A percentile compares a stretch with the other conserved stretches of the same genome.
Evolutionary conservation across 1,140 invertebrate genomes (phyloP).

Genomic region (Nixonia krombeini): DNA sequence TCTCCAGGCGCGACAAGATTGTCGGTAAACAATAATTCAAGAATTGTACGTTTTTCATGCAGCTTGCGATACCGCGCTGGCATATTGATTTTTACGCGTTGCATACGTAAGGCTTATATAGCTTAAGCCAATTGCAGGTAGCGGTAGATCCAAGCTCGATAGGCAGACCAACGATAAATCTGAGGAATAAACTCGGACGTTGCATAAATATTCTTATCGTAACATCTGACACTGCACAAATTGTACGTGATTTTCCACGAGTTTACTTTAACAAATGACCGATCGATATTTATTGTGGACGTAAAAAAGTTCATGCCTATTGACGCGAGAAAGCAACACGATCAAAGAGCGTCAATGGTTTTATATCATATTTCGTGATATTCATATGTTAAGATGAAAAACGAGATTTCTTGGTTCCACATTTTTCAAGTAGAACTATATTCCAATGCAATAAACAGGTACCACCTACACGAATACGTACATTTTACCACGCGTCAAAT

Average conservation of each 20-base stretch:
- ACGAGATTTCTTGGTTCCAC: too few relatives aligned
- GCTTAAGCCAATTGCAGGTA: slow-evolving; percentile 39
- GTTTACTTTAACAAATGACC: background rate
- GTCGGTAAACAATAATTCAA: background rate
- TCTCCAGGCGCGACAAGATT: too few relatives aligned
- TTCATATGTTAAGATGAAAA: too few relatives aligned
- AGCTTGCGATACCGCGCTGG: slow-evolving; percentile 26
- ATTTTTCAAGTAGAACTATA: too few relatives aligned
- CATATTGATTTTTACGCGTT: slow-evolving; percentile 41
- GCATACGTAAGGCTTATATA: slow-evolving; percentile 36
- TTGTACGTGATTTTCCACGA: background rate
- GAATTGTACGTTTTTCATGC: slow-evolving; percentile 37
- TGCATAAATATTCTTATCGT: slow-evolving; percentile 5
- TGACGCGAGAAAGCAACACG: too few relatives aligned
- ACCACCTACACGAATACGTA: too few relatives aligned
- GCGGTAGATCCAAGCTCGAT: slow-evolving; percentile 27
- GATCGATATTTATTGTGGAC: slow-evolving; percentile 1
- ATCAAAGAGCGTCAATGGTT: too few relatives aligned
- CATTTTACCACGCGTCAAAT: too few relatives aligned
- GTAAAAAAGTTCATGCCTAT: background rate
- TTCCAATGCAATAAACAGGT: too few relatives aligned
- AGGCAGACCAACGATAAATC: slow-evolving; percentile 32
- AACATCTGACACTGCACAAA: background rate
- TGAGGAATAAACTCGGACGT: slow-evolving; percentile 7
- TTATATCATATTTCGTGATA: too few relatives aligned